A percentile compares a stretch with the other conserved stretches of the same genome.
Evolutionary conservation across 2,888 invertebrate species (phyloP).

Genomic region (Eucriotettix oculatus): DNA sequence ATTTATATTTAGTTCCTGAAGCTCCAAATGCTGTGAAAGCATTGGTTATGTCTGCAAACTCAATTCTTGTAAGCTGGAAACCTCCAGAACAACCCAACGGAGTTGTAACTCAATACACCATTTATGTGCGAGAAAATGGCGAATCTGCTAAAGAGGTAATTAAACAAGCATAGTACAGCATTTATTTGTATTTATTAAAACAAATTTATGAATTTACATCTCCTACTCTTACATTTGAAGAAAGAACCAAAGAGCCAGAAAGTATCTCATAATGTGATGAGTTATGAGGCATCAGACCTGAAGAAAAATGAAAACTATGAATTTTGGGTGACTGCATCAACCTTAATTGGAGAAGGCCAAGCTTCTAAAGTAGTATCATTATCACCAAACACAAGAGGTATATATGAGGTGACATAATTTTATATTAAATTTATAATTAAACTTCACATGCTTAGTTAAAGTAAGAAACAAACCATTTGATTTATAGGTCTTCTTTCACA

Average conservation of each 20-base stretch:
- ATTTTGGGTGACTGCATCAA: constrained; percentile 90
- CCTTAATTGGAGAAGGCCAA: constrained; percentile 86
- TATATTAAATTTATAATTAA: too few species aligned
- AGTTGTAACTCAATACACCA: constrained; percentile 80
- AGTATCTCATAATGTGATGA: constrained; percentile 67
- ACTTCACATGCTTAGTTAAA: too few species aligned
- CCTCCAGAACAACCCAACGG: constrained; percentile 87
- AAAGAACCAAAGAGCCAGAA: constrained; percentile 24
- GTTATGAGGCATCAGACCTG: constrained; percentile 71
- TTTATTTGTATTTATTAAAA: background rate
- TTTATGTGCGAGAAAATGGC: constrained; percentile 44
- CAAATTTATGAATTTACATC: background rate
- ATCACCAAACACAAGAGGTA: constrained; percentile 67
- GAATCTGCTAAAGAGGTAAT: constrained; percentile 20
- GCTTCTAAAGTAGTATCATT: constrained; percentile 74
- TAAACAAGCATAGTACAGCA: background rate
- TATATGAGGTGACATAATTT: background rate
- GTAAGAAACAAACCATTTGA: too few species aligned
- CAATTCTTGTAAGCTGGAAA: constrained; percentile 87
- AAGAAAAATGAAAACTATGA: constrained; percentile 70
- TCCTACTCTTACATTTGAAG: constrained; percentile 8
- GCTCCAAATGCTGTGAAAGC: constrained; percentile 87
- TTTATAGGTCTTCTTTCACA: too few species aligned
- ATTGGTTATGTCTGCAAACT: constrained; percentile 76
- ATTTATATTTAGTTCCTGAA: constrained; percentile 57